A percentile compares a stretch with the other conserved stretches of the same genome.
Evolutionary conservation across 2,888 invertebrate genomes (phyloP).

Genomic region (Lamellibrachia satsuma): DNA sequence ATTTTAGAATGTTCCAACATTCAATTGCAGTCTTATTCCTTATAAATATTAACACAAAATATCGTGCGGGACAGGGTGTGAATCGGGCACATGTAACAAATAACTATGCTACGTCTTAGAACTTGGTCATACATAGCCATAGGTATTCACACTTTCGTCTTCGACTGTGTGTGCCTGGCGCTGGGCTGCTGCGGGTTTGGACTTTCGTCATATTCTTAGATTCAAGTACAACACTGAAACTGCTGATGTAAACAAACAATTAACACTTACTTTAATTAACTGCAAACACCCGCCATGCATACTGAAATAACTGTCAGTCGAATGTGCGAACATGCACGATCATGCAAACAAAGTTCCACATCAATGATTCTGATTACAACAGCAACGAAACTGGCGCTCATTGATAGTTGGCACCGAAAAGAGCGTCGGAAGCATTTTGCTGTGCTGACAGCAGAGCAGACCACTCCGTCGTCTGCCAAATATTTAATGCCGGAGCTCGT

Average conservation of each 20-base stretch:
- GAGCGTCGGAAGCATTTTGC: not conserved
- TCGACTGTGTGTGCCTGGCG: no score
- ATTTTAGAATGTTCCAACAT: no score
- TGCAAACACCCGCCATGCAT: not conserved
- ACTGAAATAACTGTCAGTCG: not conserved
- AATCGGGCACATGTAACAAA: no score
- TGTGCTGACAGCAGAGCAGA: not conserved
- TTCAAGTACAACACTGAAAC: not conserved
- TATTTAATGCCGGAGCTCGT: no score
- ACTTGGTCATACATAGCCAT: no score
- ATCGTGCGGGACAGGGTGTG: no score
- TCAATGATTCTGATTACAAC: not conserved
- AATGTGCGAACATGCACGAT: not conserved
- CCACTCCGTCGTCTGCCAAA: not conserved
- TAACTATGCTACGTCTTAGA: no score
- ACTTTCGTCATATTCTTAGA: not conserved
- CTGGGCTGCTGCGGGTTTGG: not conserved
- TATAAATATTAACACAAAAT: no score
- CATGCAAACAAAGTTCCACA: conserved; percentile 10
- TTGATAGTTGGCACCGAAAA: not conserved
- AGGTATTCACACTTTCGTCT: no score
- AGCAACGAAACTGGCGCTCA: conserved; percentile 13
- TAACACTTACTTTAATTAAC: not conserved
- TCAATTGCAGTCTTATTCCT: no score
- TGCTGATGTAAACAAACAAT: not conserved